phyloP scores from a whole-genome alignment of 2,888 invertebrate genomes.

The Harpagoxenus sublaevis region DNA sequence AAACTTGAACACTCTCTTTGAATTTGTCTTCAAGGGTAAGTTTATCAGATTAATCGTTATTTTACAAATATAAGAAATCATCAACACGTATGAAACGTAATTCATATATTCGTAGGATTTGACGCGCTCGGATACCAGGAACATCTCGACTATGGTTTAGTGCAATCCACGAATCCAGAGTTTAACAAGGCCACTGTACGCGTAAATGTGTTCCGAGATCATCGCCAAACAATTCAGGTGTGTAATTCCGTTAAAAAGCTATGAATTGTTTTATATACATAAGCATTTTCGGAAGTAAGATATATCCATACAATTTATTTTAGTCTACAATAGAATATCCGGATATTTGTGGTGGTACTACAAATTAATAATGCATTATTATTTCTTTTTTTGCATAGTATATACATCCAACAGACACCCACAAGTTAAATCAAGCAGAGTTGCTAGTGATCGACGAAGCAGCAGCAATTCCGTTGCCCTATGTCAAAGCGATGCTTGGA shows the following conservation, averaged over 20 bases:
- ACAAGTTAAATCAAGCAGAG: slow-evolving; percentile 96
- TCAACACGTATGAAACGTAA: background rate
- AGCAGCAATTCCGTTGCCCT: slow-evolving; percentile 98
- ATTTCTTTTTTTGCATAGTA: slow-evolving; percentile 89
- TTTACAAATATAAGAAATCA: background rate
- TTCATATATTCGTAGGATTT: slow-evolving; percentile 88
- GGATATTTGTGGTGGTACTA: background rate
- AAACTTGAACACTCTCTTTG: slow-evolving; percentile 98
- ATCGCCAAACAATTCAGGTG: slow-evolving; percentile 97
- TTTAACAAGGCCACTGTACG: slow-evolving; percentile 98
- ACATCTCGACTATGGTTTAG: slow-evolving; percentile 97
- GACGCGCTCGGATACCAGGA: slow-evolving; percentile 98
- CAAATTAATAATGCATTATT: slow-evolving; percentile 20
- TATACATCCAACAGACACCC: slow-evolving; percentile 96
- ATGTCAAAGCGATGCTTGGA: slow-evolving; percentile 95
- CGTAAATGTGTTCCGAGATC: slow-evolving; percentile 96
- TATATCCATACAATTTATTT: background rate
- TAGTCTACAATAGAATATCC: background rate
- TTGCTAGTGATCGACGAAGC: slow-evolving; percentile 99
- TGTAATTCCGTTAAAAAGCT: slow-evolving; percentile 4
- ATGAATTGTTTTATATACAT: background rate
- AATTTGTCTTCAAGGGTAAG: slow-evolving; percentile 96
- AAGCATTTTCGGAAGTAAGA: background rate
- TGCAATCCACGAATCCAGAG: slow-evolving; percentile 98
- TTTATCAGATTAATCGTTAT: background rate